Conservation (phyloP, 2,888 invertebrate genomes). For the Drosophila buzzatii region DNA sequence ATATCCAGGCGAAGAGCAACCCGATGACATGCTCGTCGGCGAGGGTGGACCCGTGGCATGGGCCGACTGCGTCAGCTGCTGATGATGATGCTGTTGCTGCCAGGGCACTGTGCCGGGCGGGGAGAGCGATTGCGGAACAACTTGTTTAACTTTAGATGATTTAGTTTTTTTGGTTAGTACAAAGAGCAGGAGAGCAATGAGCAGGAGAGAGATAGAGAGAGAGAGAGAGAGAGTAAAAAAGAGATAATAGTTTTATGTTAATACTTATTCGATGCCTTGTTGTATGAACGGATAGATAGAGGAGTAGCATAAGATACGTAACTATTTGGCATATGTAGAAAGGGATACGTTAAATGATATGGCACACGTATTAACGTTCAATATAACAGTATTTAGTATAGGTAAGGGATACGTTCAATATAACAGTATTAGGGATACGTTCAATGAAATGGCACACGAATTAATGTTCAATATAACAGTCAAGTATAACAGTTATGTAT, state of each 20-base stretch:
- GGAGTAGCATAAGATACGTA: constrained; percentile 39
- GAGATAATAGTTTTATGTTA: constrained; percentile 31
- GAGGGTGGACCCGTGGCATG: constrained; percentile 87
- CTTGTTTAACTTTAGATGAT: constrained; percentile 87
- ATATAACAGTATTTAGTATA: constrained; percentile 34
- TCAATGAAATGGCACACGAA: constrained; percentile 9
- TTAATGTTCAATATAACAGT: constrained; percentile 10
- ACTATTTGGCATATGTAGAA: constrained; percentile 17
- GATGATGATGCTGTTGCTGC: constrained; percentile 86
- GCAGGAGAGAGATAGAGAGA: neutral
- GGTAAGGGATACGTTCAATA: neutral
- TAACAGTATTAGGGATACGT: constrained; percentile 2
- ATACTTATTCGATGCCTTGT: constrained; percentile 26
- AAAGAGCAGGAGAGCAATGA: constrained; percentile 26
- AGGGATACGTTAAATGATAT: constrained; percentile 30
- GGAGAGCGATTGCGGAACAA: constrained; percentile 88
- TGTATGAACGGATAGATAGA: constrained; percentile 29
- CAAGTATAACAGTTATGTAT: constrained; percentile 27
- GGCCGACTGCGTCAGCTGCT: constrained; percentile 80
- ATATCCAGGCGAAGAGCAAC: constrained; percentile 87
- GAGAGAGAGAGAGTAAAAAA: constrained; percentile 24
- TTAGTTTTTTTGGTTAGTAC: constrained; percentile 26
- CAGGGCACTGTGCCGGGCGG: constrained; percentile 88
- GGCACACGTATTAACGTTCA: constrained; percentile 40
- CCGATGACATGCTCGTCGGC: constrained; percentile 89